Evolutionary conservation across 1,140 invertebrate genomes (phyloP), one percentile per base, ranked within the genome.

Genomic region (Lepidostoma basale): DNA sequence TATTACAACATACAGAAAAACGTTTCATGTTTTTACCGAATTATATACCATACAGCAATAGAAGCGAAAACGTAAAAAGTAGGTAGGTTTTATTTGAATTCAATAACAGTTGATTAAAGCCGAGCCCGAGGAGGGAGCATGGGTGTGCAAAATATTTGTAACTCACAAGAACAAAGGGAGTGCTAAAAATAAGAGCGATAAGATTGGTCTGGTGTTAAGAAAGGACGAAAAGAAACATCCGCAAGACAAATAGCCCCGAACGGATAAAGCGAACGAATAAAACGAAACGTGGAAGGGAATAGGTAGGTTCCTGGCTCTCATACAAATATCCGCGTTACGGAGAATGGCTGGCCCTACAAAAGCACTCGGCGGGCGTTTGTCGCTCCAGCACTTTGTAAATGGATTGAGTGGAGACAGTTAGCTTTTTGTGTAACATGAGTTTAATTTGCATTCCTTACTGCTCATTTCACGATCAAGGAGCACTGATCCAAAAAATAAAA

Each of bases 81-180:
- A 10, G 45, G 26, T n/a, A 25, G 8, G 20, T 12, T 25, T 22
- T 25, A 1, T 49, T 49, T 28, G 26, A 47, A 47, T 47, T 47
- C 44, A 47, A 49, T 49, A 49, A 49, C 9, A 49, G 45, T 49
- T 49, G 45, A 49, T 49, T 49, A 49, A 49, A 22, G 45, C 22
- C 26, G 26, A 18, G 22, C 45, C 45, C 45, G 45, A n/a, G 8
- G 20, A 47, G 26, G 22, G 20, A 25, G 23, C 8, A 56, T 33
- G 25, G 25, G 36, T 56, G 12, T 20, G 36, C 20, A 33, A 56
- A 20, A 56, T 56, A 56, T 33, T 36, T 56, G 28, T 36, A 33
- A 18, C 52, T 56, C 52, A 33, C 18, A 52, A 30, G 28, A 56
- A 56, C 52, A 56, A 56, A 56, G 52, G 36, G 36, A 56, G 3